Evolutionary conservation across 2,113 vertebrate species (phyloP).

Genomic region (rat (Rattus norvegicus)): DNA sequence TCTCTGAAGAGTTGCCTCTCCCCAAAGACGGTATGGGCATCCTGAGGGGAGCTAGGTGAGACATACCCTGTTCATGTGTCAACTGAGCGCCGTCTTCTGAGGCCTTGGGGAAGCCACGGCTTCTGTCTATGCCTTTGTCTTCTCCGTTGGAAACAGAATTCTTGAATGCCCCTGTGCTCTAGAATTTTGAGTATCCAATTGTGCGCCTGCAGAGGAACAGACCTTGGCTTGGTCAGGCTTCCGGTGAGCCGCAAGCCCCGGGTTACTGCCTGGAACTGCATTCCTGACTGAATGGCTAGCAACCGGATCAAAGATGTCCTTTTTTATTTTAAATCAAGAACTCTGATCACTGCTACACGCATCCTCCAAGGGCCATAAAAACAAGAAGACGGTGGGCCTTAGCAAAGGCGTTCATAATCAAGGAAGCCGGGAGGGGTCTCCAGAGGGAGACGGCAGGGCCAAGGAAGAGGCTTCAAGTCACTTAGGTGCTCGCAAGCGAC

Average conservation of each 20-base stretch:
- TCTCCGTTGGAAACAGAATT: neutral
- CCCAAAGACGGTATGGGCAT: neutral
- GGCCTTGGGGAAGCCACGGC: neutral
- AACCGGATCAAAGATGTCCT: neutral
- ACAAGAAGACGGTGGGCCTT: neutral
- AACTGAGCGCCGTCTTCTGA: neutral
- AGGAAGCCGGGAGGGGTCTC: neutral
- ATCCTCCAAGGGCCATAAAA: neutral
- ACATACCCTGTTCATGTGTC: rapidly evolving
- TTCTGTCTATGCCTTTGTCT: neutral
- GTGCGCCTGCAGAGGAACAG: too few relatives aligned
- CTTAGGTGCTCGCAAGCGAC: neutral
- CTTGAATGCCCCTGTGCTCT: neutral
- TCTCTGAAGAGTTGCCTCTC: neutral
- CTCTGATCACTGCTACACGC: neutral
- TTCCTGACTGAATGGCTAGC: neutral
- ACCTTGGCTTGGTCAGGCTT: neutral
- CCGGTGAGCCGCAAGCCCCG: neutral
- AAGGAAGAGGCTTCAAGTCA: neutral
- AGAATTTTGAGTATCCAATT: too few relatives aligned
- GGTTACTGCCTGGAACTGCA: neutral
- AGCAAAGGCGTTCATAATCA: neutral
- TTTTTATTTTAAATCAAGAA: neutral
- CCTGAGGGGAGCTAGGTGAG: neutral
- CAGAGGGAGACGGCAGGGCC: neutral